phyloP scores from a whole-genome alignment of 2,113 vertebrate species.

The Entelurus aequoreus region DNA sequence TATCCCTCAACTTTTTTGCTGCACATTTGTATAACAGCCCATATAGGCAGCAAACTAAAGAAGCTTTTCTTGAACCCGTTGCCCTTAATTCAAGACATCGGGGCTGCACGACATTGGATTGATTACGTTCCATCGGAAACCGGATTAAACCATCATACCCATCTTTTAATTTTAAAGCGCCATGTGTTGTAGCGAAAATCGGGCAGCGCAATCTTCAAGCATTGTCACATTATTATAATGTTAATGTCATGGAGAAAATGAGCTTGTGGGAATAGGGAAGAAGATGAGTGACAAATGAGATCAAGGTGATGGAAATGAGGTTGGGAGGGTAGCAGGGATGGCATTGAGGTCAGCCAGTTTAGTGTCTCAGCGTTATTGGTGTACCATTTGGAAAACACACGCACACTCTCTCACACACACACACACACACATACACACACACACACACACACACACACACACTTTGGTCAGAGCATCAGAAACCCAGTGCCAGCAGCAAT shows the following conservation, averaged over 20 bases:
- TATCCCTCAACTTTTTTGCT: too few relatives aligned
- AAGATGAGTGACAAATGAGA: slow-evolving; percentile 23
- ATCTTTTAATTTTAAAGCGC: not conserved
- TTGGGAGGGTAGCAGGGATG: slow-evolving; percentile 6
- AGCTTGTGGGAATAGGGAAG: slow-evolving; percentile 1
- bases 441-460: slow-evolving; percentile 6
- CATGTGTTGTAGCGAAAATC: not conserved
- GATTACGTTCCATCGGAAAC: too few relatives aligned
- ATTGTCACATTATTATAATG: not conserved
- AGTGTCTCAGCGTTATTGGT: slow-evolving; percentile 34
- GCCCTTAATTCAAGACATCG: too few relatives aligned
- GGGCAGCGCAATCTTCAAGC: not conserved
- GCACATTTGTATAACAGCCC: too few relatives aligned
- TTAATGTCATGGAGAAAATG: not conserved
- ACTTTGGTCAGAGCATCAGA: slow-evolving; percentile 10
- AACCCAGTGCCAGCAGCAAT: slow-evolving; percentile 32
- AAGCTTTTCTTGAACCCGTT: too few relatives aligned
- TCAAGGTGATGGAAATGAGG: slow-evolving; percentile 14
- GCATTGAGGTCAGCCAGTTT: slow-evolving; percentile 36
- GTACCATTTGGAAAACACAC: slow-evolving; percentile 25
- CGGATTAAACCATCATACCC: not conserved
- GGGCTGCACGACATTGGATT: too few relatives aligned
- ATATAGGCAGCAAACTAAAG: too few relatives aligned
- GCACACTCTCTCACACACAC: slow-evolving; percentile 3
- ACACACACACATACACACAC: slow-evolving; percentile 2